Evolutionary conservation across 1,140 invertebrate genomes (phyloP), one percentile per base, ranked within the genome.

Genomic region (Heliconius hermathena): DNA sequence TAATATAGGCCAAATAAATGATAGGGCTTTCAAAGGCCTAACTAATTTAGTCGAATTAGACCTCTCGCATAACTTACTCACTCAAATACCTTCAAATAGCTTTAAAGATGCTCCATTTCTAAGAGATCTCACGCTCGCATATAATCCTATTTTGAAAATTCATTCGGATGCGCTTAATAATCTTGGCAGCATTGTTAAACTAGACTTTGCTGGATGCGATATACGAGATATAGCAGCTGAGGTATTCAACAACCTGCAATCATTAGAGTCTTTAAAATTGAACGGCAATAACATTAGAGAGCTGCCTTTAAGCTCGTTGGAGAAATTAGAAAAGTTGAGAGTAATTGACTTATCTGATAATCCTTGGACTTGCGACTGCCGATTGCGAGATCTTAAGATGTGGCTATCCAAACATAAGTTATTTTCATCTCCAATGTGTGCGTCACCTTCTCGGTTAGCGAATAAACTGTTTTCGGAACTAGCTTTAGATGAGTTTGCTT

Each of bases 321-420:
- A 97, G 82, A 96, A 96, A 8, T 85, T 98, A 13, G 96, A 95
- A 75, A 96, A 97, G 33, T 95, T 99, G 8, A 97, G 97, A 85
- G 97, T 97, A 54, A 97, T 99, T 77, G 97, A 98, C 88, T 93
- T 99, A 57, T 98, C 99, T 82, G 97, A 98, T 77, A 99, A 99
- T 94, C 98, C 97, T 0, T 99, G 98, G 98, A 95, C 96, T 46
- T 99, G 98, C 87, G 98, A 99, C 88, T 99, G 98, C 89, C 96
- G 97, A 26, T 89, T 99, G 75, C 94, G 98, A 29, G 96, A 97
- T 77, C 96, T 98, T 77, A 98, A 98, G 87, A 95, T 97, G 82
- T 99, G 98, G 98, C 91, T 99, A 46, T 96, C 96, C 8, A 96
- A 97, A 80, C 96, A 97, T 82, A 98, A 98, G 85, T 96, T 99